Conservation (phyloP, 2,888 invertebrate species). For the Escarpia spicata region DNA sequence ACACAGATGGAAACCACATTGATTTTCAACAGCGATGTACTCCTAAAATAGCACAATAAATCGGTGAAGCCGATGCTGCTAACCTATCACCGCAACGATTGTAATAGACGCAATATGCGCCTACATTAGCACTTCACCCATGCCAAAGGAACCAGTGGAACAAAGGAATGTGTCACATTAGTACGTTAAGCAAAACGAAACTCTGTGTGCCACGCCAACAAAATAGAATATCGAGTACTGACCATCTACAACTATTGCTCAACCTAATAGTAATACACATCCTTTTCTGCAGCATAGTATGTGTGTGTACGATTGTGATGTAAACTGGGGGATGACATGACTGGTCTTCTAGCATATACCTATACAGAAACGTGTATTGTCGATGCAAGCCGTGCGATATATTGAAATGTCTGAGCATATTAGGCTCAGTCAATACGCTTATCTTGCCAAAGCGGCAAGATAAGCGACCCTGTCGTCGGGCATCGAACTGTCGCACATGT, state of each 20-base stretch:
- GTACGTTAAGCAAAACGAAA: background rate
- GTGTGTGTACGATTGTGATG: background rate
- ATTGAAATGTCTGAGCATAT: background rate
- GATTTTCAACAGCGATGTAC: background rate
- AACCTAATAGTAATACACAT: background rate
- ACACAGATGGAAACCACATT: background rate
- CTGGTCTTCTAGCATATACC: background rate
- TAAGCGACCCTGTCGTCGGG: background rate
- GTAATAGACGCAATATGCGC: background rate
- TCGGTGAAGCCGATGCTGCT: background rate
- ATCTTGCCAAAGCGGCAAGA: background rate
- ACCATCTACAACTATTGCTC: background rate
- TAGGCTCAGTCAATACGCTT: background rate
- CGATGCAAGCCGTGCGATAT: background rate
- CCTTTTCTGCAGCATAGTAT: background rate
- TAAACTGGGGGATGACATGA: background rate
- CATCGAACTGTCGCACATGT: background rate
- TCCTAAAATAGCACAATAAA: too few relatives aligned
- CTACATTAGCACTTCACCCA: background rate
- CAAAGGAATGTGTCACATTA: background rate
- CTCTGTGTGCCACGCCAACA: background rate
- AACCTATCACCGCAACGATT: background rate
- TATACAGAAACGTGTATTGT: background rate
- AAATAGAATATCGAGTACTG: too few relatives aligned
- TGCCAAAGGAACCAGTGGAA: background rate